Conservation (phyloP, 2,888 invertebrate genomes). For the Scaeva pyrastri region DNA sequence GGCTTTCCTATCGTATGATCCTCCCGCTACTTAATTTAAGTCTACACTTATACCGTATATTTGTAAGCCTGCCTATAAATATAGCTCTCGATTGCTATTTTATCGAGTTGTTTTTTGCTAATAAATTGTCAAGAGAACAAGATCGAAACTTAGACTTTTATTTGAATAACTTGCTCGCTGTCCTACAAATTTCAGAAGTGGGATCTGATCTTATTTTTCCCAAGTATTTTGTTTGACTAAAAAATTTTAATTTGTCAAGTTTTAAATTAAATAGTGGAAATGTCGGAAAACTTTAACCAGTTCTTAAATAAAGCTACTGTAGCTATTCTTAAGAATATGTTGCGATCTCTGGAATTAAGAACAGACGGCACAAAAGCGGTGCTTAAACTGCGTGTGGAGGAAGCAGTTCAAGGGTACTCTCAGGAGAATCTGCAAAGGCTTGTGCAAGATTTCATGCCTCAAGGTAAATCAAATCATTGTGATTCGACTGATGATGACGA, state of each 20-base stretch:
- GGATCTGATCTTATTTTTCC: not conserved
- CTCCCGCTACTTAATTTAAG: no score
- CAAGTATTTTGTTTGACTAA: not conserved
- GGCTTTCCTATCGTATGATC: no score
- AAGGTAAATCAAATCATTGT: not conserved
- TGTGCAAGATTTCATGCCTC: conserved; percentile 9
- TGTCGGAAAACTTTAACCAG: conserved; percentile 19
- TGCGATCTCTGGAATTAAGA: not conserved
- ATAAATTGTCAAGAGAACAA: no score
- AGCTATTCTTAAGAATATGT: conserved; percentile 6
- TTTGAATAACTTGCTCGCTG: no score
- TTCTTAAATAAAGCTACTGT: conserved; percentile 14
- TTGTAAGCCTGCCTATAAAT: no score
- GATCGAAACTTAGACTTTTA: no score
- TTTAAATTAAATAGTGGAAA: not conserved
- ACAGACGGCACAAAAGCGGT: conserved; percentile 6
- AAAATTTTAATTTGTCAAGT: conserved; percentile 4
- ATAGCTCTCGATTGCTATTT: no score
- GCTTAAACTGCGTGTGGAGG: conserved; percentile 1
- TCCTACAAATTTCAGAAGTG: conserved; percentile 16
- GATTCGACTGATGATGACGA: not conserved
- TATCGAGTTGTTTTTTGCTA: no score
- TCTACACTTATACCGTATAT: no score
- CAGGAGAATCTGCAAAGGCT: conserved; percentile 13
- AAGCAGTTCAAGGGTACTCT: conserved; percentile 10